These are phyloP conservation scores for Drosophila simulans DNA, from an alignment of 1,140 invertebrate species.

Conservation along the genomic window DNA sequence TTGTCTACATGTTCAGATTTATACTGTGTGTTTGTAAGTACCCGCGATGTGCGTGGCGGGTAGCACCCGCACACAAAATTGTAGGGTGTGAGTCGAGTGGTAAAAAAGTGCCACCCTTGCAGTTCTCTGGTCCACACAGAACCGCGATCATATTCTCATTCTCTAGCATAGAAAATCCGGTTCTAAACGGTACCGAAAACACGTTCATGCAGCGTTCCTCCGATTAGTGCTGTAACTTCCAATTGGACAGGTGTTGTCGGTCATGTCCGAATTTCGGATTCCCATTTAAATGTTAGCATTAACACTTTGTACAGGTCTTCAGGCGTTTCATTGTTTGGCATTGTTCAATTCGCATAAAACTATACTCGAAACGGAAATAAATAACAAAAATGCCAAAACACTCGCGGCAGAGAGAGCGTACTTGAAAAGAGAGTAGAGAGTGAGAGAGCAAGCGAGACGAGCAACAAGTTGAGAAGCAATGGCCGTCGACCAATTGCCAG, in stretches of 20 bases:
- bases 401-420: conserved; percentile 32
- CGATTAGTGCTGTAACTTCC: conserved; percentile 18
- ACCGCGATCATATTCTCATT: conserved; percentile 37
- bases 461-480: conserved; percentile 80
- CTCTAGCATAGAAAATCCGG: conserved; percentile 57
- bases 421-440: conserved; percentile 2
- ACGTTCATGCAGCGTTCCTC: conserved; percentile 43
- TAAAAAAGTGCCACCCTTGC: no score
- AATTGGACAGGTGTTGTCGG: conserved; percentile 7
- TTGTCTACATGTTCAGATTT: no score
- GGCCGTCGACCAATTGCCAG: conserved; percentile 64
- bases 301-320: conserved; percentile 9
- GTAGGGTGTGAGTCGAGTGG: no score
- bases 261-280: conserved; percentile 1
- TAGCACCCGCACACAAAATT: no score
- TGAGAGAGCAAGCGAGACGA: conserved; percentile 45
- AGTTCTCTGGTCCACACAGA: conserved; percentile 53
- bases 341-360: conserved; percentile 15
- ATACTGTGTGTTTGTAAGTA: no score
- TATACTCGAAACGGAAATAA: conserved; percentile 48
- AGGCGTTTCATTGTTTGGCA: conserved; percentile 11
- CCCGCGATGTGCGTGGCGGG: no score
- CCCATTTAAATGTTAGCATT: conserved; percentile 5
- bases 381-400: conserved; percentile 55
- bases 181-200: conserved; percentile 68